Base-by-base conservation (phyloP, 2,113 vertebrate genomes). In the Hylia prasina region DNA sequence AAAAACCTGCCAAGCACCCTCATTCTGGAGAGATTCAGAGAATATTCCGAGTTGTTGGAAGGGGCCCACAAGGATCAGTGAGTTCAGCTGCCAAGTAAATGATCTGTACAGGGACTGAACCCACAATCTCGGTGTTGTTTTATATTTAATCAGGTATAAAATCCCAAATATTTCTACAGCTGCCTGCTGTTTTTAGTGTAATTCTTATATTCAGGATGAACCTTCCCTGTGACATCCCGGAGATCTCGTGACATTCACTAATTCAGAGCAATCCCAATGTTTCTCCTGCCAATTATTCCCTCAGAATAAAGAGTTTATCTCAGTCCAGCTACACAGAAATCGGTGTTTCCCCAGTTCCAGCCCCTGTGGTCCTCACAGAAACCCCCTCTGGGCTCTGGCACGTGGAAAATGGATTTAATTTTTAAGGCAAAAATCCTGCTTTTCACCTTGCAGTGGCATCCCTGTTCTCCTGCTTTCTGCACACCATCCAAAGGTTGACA, bases 1-100 rank as follows among this genome's bases (percentile, higher is more conserved):
- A 58, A 58, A 39, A 30, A 64, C 30, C 19, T 20, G 28, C 17
- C 1, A 3, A 78, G 33, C 0, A 2, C 1, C 1, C 16, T 77
- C 27, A 18, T 23, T 82, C 30, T 56, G 37, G 61, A 40, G 7
- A 69, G 45, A 60, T 28, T 45, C 4, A 78, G 56, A 24, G 56
- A 69, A 30, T 78, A 45, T 53, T 78, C 12, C 0, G 0, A 28
- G 10, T 11, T 61, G 10, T 11, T 61, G 39, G 73, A 53, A 78
- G 3, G 39, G 39, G 53, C 17, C 10, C 37, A 51, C 33, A 9
- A 28, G 18, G 63, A 37, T 27, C 61, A 37, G 1, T 4, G 45
- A 60, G 54, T 53, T 18, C 33, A 45, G 0, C n/a, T 69, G 3
- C 31, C 15, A 39, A 16, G 19, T 33, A 23, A 78, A 25, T 66